Base-by-base conservation (phyloP, 2,888 invertebrate genomes). In the Diaprepes abbreviatus region DNA sequence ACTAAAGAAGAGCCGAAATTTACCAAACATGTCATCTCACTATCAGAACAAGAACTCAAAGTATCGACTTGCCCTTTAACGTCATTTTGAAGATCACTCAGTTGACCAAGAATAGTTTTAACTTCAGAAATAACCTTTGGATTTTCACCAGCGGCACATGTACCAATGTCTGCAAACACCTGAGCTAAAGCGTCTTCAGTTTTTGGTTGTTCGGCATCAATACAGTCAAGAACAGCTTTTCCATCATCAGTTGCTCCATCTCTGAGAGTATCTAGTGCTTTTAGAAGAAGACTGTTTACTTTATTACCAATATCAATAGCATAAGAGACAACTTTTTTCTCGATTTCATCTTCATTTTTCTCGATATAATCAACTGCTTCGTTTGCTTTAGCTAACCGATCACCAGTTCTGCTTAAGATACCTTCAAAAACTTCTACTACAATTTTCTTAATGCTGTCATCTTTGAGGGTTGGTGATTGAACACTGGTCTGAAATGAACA, bases 401-500 rank as follows among this genome's bases (percentile, higher is more conserved):
- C 3, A 14, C 6, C 31, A 10, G n/a, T 14, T n/a, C 6, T 12
- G 3, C 45, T 16, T 12, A 55, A 35, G 12, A 55, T n/a, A 6
- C 10, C 10, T 0, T 33, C 5, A 1, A 67, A n/a, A 2, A 55
- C 21, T 21, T 54, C 21, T 2, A 40, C 55, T 2, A 67, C 33
- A 6, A 55, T 14, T 10, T 2, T n/a, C 24, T 35, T 48, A 14
- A 62, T 3, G 33, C 60, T 36, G 62, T 48, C 62, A 9, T 59
- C 58, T 50, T 58, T 6, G 3, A 31, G n/a, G 0, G 28, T 28
- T 9, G 67, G 54, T 1, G 48, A 31, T 31, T 59, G 59, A n/a
- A 14, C 4, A 43, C 66, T 54, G 28, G 52, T 54, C 60, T 66
- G 24, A 21, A 59, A 50, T 14, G 21, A 21, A 48, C 2, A 33